phyloP scores from a whole-genome alignment of 2,797 vertebrate genomes.

The Antennarius maculatus region DNA sequence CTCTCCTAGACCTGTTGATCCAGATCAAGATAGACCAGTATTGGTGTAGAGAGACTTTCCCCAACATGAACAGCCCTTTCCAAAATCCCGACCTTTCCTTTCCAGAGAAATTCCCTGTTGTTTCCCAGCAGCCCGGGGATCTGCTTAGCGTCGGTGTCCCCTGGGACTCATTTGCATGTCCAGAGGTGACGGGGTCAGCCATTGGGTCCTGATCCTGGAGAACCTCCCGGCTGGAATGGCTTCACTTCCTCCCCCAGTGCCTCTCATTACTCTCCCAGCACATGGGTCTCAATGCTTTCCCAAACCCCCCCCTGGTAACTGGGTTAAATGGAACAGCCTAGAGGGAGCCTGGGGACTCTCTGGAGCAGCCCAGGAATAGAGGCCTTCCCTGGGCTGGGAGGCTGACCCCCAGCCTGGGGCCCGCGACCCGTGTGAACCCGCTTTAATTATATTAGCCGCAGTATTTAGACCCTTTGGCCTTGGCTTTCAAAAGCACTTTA shows the following conservation, averaged over 20 bases:
- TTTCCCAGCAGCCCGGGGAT: conserved; percentile 11
- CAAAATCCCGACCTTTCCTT: not conserved
- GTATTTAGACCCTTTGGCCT: conserved; percentile 71
- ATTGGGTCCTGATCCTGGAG: conserved; percentile 59
- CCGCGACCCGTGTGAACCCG: conserved; percentile 64
- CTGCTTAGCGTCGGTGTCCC: conserved; percentile 49
- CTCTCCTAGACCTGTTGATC: not conserved
- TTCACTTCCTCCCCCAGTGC: conserved; percentile 50
- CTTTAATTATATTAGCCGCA: conserved; percentile 75
- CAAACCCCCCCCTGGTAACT: conserved; percentile 39
- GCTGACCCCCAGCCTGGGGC: conserved; percentile 64
- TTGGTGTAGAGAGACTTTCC: too few species aligned
- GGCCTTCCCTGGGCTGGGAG: conserved; percentile 54
- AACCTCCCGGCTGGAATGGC: conserved; percentile 51
- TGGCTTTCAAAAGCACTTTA: conserved; percentile 72
- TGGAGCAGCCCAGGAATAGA: conserved; percentile 59
- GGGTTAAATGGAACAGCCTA: conserved; percentile 63
- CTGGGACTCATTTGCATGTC: conserved; percentile 71
- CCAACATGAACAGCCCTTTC: conserved; percentile 3
- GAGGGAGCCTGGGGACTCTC: conserved; percentile 50
- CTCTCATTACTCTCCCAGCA: conserved; percentile 60
- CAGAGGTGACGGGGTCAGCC: conserved; percentile 65
- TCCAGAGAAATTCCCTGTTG: conserved; percentile 4
- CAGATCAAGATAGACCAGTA: not conserved
- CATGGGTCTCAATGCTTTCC: not conserved